phyloP scores from a whole-genome alignment of 2,797 vertebrate species.

The Taeniopygia guttata region DNA sequence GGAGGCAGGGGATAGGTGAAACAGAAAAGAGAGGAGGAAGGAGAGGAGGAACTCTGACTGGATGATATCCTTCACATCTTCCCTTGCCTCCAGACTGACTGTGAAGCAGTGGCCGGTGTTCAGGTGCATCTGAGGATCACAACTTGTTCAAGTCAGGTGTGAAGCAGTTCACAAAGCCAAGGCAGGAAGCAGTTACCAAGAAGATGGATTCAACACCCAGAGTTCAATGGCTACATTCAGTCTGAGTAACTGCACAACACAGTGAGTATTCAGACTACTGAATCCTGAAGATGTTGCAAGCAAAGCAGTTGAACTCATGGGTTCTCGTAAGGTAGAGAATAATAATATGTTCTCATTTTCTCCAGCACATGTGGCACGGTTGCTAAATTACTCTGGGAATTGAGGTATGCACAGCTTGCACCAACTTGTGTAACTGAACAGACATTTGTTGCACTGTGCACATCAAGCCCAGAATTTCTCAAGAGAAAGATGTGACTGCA shows the following conservation, averaged over 20 bases:
- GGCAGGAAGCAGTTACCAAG: not conserved
- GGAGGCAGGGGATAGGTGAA: not conserved
- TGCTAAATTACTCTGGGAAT: not conserved
- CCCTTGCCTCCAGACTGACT: not conserved
- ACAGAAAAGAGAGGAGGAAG: not conserved
- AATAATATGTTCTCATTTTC: not conserved
- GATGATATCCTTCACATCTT: not conserved
- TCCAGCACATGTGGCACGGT: not conserved
- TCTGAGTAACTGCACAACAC: not conserved
- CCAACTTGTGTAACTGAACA: not conserved
- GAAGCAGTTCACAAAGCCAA: not conserved
- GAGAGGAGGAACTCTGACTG: not conserved
- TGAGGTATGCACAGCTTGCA: not conserved
- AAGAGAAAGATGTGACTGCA: not conserved
- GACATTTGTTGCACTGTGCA: not conserved
- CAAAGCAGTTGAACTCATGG: not conserved
- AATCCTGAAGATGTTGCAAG: not conserved
- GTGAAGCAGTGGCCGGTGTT: not conserved
- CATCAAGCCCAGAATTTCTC: not conserved
- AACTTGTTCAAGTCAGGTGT: not conserved
- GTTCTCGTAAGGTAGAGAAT: not conserved
- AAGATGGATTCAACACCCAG: not conserved
- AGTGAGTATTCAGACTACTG: not conserved
- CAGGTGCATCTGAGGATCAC: not conserved
- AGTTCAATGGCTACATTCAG: not conserved